Evolutionary conservation across 1,140 invertebrate genomes (phyloP).

Genomic region (Chionoecetes opilio): DNA sequence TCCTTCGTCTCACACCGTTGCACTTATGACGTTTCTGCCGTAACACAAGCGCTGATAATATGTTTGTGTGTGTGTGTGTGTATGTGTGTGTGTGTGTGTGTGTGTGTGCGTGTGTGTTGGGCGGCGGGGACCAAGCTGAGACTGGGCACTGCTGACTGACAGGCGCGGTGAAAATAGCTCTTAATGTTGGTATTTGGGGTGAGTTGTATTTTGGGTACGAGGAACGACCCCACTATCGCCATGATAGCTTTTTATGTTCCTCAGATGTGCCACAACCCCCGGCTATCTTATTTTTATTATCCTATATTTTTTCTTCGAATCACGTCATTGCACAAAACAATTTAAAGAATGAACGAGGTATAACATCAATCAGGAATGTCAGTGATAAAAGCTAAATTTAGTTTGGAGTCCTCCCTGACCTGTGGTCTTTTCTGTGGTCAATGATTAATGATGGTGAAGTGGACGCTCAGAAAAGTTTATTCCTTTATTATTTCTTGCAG

Average conservation of each 20-base stretch:
- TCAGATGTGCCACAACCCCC: constrained; percentile 6
- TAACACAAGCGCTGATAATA: background rate
- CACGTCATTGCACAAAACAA: background rate
- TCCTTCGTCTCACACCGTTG: background rate
- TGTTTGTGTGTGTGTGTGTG: background rate
- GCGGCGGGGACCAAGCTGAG: background rate
- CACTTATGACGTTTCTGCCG: constrained; percentile 15
- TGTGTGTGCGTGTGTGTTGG: background rate
- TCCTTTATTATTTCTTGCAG: background rate
- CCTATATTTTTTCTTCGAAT: background rate
- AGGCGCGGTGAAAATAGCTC: constrained; percentile 17
- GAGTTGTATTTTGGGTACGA: background rate
- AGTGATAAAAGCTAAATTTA: constrained; percentile 22
- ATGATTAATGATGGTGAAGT: constrained; percentile 20
- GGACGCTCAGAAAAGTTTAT: background rate
- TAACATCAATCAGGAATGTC: constrained; percentile 29
- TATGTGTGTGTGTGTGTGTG: background rate
- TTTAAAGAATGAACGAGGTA: constrained; percentile 30
- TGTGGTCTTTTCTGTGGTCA: background rate
- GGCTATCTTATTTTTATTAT: constrained; percentile 1
- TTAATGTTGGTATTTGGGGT: constrained; percentile 29
- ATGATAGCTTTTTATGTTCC: constrained; percentile 8
- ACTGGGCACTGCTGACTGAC: background rate
- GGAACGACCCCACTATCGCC: background rate
- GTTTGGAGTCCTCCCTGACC: background rate